These are phyloP conservation scores for Xestia sexstrigata DNA, from an alignment of 2,888 invertebrate genomes.

Conservation along the genomic window DNA sequence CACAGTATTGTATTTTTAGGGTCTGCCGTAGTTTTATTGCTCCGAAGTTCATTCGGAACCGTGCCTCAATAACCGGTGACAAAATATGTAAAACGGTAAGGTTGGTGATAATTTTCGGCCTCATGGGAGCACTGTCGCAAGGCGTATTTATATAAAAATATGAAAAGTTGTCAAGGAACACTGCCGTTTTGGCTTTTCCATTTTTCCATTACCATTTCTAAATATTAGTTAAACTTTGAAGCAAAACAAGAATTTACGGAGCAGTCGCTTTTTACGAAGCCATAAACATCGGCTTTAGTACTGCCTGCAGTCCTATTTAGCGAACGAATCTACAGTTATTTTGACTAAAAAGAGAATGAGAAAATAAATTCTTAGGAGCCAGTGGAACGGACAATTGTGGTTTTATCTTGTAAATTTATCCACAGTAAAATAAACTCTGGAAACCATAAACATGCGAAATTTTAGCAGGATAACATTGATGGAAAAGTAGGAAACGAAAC, in stretches of 20 bases:
- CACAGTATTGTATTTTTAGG: background rate
- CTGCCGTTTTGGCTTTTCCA: background rate
- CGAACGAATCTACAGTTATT: constrained; percentile 1
- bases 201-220: background rate
- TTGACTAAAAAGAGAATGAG: background rate
- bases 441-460: background rate
- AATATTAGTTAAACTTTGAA: background rate
- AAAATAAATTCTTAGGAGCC: background rate
- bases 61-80: background rate
- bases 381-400: background rate
- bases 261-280: constrained; percentile 21
- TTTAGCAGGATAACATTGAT: background rate
- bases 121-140: background rate
- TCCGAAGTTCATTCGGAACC: background rate
- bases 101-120: background rate
- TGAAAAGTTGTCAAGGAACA: background rate
- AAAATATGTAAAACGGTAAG: background rate
- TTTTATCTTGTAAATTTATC: background rate
- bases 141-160: background rate
- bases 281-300: constrained; percentile 21
- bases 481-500: background rate
- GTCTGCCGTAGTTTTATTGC: background rate
- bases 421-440: background rate
- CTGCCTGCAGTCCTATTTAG: constrained; percentile 14
- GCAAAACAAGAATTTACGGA: constrained; percentile 22